Evolutionary conservation across 2,113 vertebrate genomes (phyloP), one percentile per base, ranked within the genome.

Genomic region (Tinamus guttatus): DNA sequence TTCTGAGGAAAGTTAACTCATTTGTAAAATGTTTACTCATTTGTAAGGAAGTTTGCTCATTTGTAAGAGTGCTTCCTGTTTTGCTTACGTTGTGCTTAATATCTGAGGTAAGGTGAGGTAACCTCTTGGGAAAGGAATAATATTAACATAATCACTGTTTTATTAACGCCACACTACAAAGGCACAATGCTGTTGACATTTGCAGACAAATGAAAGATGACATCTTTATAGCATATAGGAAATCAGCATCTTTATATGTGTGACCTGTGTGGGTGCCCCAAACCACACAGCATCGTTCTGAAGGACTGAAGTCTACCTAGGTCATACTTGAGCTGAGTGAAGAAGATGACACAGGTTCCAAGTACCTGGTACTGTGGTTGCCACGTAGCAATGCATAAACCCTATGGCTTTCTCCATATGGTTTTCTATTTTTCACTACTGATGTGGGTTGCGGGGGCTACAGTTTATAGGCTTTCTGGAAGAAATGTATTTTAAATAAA

Each of bases 141-240:
- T n/a, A 87, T 93, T 90, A 96, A 62, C 74, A 96, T 90, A 94
- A 90, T 76, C 69, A 84, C 64, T 56, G 36, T 38, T 84, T 60
- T 92, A 92, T 79, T 92, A 93, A 92, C 93, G 60, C 41, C 78
- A 38, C 0, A 3, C 69, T 67, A 9, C 28, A 65, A 82, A 81
- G 80, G 85, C 64, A 88, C 2, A 2, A 51, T 70, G 60, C 13
- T 92, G 65, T 20, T 92, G 62, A 84, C 89, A 84, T 95, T 86
- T 93, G 84, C 52, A 86, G 69, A 34, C 47, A 90, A 93, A 87
- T 64, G 74, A 90, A 86, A 84, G 80, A 84, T 27, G 58, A 87
- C 47, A 86, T 86, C 76, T 34, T 84, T 86, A 38, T 60, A 84
- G 38, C 69, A 70, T 90, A 81, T 93, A 90, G 90, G 60, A 92